Conservation (phyloP, 2,113 vertebrate genomes). For the Ochotona princeps region DNA sequence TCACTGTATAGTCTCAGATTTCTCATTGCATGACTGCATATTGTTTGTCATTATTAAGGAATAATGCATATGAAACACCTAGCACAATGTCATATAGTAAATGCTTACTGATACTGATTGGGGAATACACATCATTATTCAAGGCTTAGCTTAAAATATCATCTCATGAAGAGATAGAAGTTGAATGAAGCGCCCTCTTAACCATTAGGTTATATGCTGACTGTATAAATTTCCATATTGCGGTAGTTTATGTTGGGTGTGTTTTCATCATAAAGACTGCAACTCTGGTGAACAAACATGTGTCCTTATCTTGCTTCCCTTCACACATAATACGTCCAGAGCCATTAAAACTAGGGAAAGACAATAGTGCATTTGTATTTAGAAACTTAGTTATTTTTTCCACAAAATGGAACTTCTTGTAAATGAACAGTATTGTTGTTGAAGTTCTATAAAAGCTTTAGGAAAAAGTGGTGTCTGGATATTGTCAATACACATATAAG, state of each 20-base stretch:
- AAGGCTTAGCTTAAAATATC: not conserved
- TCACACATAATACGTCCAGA: not conserved
- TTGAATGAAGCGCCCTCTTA: not conserved
- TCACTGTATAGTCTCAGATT: not conserved
- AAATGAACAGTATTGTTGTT: not conserved
- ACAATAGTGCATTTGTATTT: not conserved
- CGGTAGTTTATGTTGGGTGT: not conserved
- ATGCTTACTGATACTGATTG: not conserved
- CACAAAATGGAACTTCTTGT: not conserved
- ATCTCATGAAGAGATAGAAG: not conserved
- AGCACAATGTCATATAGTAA: not conserved
- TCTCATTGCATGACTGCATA: not conserved
- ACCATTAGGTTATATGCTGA: not conserved
- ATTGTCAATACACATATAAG: constrained; percentile 5
- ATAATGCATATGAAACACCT: not conserved
- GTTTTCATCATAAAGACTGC: not conserved
- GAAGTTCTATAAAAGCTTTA: not conserved
- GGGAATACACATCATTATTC: not conserved
- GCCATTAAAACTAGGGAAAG: not conserved
- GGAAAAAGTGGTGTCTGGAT: not conserved
- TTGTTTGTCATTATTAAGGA: not conserved
- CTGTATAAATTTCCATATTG: not conserved
- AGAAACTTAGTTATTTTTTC: not conserved
- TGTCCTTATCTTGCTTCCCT: not conserved
- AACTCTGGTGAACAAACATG: not conserved